These are phyloP conservation scores for Lepidurus couesii DNA, from an alignment of 1,140 invertebrate species.

Conservation along the genomic window DNA sequence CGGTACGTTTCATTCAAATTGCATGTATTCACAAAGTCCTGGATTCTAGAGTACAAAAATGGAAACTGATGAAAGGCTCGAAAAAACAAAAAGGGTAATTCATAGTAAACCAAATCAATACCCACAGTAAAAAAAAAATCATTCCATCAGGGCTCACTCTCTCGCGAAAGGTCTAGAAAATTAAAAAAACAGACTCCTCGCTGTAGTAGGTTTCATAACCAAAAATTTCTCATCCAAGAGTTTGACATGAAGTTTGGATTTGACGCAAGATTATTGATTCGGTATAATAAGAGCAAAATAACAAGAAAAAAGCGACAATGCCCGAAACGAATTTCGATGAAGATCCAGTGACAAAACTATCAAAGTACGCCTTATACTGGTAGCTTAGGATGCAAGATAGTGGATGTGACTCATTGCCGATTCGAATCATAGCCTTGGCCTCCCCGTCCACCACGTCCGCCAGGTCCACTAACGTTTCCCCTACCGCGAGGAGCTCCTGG, in stretches of 20 bases:
- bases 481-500: conserved; percentile 23
- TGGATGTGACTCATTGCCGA: background rate
- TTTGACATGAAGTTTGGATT: background rate
- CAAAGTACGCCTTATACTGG: conserved; percentile 10
- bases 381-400: conserved; percentile 2
- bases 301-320: background rate
- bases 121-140: background rate
- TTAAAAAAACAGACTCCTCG: background rate
- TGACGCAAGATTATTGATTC: background rate
- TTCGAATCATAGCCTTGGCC: conserved; percentile 1
- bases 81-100: background rate
- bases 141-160: background rate
- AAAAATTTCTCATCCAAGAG: background rate
- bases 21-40: conserved; percentile 22
- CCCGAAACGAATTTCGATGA: conserved; percentile 14
- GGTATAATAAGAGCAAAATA: background rate
- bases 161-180: conserved; percentile 1
- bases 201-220: background rate
- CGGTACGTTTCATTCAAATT: background rate
- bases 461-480: conserved; percentile 20
- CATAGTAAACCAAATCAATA: background rate
- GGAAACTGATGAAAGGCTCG: conserved; percentile 9
- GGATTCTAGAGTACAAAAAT: conserved; percentile 16
- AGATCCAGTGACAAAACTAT: conserved; percentile 11
- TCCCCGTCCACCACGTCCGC: conserved; percentile 10